Conservation (phyloP, 2,888 invertebrate genomes). For the Sesamia inferens region DNA sequence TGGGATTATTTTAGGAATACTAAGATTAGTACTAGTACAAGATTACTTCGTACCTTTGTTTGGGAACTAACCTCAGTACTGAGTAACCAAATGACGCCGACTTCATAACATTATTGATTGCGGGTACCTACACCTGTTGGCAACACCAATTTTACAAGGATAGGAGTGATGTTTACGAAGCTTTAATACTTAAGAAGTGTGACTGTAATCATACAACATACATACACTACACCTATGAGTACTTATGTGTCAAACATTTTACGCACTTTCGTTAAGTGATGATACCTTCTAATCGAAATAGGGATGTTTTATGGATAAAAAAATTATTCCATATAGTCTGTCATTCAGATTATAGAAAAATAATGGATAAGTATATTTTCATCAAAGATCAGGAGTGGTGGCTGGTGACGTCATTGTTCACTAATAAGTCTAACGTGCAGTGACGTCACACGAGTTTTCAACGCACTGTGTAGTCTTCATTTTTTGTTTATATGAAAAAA, state of each 20-base stretch:
- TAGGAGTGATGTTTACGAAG: conserved; percentile 37
- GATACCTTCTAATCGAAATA: neutral
- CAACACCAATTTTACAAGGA: conserved; percentile 55
- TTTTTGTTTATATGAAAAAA: too few species aligned
- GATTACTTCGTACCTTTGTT: conserved; percentile 46
- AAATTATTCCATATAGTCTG: too few species aligned
- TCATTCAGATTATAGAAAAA: too few species aligned
- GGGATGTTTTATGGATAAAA: too few species aligned
- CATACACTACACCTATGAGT: neutral
- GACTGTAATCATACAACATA: conserved; percentile 1
- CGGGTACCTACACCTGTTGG: conserved; percentile 63
- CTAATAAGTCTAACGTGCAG: too few species aligned
- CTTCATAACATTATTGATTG: conserved; percentile 65
- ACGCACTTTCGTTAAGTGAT: neutral
- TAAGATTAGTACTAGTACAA: conserved; percentile 53
- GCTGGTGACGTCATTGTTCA: too few species aligned
- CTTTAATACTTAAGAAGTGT: conserved; percentile 15
- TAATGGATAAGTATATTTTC: too few species aligned
- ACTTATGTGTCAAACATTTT: conserved; percentile 20
- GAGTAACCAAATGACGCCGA: conserved; percentile 31
- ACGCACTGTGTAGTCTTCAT: too few species aligned
- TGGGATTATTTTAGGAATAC: conserved; percentile 59
- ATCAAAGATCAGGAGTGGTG: too few species aligned
- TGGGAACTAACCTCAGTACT: conserved; percentile 29
- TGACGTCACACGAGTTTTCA: too few species aligned